A percentile compares a stretch with the other conserved stretches of the same genome.
Evolutionary conservation across 2,888 invertebrate species (phyloP).

Genomic region (Apamea anceps): DNA sequence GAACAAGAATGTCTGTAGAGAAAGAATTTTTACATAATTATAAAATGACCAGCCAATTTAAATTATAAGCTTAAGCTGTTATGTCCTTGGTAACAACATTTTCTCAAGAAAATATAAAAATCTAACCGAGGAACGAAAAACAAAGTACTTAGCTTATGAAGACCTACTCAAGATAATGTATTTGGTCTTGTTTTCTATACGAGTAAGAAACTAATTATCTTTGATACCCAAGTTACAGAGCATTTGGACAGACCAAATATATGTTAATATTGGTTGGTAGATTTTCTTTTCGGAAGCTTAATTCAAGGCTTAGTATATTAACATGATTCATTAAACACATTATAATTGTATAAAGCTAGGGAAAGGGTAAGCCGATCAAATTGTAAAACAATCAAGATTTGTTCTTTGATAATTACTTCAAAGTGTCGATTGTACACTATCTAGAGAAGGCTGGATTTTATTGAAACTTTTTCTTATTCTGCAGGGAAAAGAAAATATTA

Average conservation of each 20-base stretch:
- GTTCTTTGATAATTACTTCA: not conserved
- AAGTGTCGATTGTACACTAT: not conserved
- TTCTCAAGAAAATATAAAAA: not conserved
- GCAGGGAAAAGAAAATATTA: not conserved
- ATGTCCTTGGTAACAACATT: no score
- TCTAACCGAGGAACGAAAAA: no score
- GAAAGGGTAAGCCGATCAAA: slow-evolving; percentile 24
- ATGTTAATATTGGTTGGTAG: slow-evolving; percentile 2
- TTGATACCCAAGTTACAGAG: slow-evolving; percentile 17
- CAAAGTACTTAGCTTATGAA: not conserved
- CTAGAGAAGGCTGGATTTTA: not conserved
- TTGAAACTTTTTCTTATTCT: not conserved
- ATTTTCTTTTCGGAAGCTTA: slow-evolving; percentile 16
- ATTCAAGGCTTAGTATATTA: slow-evolving; percentile 7
- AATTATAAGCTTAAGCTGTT: no score
- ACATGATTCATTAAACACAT: not conserved
- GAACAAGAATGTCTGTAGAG: no score
- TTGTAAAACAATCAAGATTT: slow-evolving; percentile 9
- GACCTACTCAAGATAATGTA: not conserved
- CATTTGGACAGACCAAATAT: slow-evolving; percentile 1
- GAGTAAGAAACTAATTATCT: slow-evolving; percentile 18
- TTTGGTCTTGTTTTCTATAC: not conserved
- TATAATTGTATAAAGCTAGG: slow-evolving; percentile 3
- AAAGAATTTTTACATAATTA: not conserved
- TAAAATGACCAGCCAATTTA: not conserved